Percentiles rank a stretch among this genome's conserved stretches.
phyloP scores from a whole-genome alignment of 1,140 invertebrate genomes.

The Aplysia californica region DNA sequence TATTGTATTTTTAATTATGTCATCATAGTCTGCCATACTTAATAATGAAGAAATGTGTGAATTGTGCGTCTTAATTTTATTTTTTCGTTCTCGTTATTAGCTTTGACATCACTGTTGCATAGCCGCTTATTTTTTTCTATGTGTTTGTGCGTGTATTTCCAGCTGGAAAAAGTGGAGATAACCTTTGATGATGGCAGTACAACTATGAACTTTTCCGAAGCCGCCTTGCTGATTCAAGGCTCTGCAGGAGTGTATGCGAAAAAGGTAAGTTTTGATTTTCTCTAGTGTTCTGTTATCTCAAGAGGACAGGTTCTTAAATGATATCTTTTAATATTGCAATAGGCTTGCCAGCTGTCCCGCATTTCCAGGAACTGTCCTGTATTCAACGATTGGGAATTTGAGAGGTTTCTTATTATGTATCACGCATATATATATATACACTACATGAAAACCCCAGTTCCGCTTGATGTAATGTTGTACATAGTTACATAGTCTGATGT shows the following conservation, averaged over 20 bases:
- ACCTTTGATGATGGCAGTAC: constrained; percentile 65
- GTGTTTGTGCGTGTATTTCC: background rate
- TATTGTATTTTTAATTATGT: background rate
- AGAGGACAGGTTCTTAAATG: background rate
- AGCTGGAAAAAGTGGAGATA: constrained; percentile 56
- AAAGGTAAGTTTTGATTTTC: constrained; percentile 58
- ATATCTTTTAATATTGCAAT: background rate
- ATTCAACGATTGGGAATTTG: no score
- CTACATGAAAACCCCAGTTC: no score
- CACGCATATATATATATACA: no score
- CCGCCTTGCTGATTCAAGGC: constrained; percentile 70
- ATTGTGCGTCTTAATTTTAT: background rate
- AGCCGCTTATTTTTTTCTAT: background rate
- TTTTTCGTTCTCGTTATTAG: background rate
- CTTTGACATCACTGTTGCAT: background rate
- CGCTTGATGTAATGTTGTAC: no score
- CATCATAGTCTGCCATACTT: background rate
- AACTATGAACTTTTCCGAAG: constrained; percentile 71
- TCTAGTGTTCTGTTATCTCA: background rate
- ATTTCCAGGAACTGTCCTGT: no score
- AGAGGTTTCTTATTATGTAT: no score
- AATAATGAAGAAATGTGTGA: background rate
- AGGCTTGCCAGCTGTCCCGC: no score
- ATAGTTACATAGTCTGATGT: no score
- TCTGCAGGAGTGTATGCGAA: constrained; percentile 70